phyloP scores from a whole-genome alignment of 1,140 invertebrate species.

The Megalopta genalis region DNA sequence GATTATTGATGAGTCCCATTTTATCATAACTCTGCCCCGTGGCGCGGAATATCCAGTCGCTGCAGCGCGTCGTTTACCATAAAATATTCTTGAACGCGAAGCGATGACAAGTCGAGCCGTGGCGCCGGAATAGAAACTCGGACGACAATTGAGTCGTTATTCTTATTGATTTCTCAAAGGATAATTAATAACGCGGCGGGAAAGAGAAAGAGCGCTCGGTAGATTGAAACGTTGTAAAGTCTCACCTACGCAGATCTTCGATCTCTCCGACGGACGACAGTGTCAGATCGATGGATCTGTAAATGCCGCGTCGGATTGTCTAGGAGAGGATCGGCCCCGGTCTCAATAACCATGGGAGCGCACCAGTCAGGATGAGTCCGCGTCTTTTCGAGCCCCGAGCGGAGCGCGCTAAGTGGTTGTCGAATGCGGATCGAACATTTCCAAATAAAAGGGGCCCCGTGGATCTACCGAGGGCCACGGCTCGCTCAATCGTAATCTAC shows the following conservation, averaged over 20 bases:
- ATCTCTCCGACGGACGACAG: conserved; percentile 50
- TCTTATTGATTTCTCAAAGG: conserved; percentile 42
- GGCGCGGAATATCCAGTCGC: not conserved
- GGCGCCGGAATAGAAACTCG: not conserved
- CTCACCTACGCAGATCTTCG: conserved; percentile 43
- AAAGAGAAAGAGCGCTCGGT: not conserved
- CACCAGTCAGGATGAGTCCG: conserved; percentile 65
- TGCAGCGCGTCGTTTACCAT: not conserved
- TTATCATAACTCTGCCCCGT: not conserved
- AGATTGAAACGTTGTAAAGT: conserved; percentile 61
- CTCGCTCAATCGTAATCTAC: conserved; percentile 20
- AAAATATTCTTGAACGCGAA: not conserved
- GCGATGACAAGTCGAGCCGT: conserved; percentile 7
- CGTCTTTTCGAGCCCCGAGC: conserved; percentile 43
- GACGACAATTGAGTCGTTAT: conserved; percentile 38
- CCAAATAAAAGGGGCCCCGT: conserved; percentile 43
- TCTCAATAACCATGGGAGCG: conserved; percentile 53
- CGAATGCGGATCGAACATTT: conserved; percentile 56
- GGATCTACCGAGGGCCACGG: conserved; percentile 1
- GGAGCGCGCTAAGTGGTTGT: conserved; percentile 45
- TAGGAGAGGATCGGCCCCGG: conserved; percentile 50
- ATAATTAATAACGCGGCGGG: conserved; percentile 59
- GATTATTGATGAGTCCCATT: not conserved
- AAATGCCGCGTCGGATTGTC: conserved; percentile 65
- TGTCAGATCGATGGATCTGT: conserved; percentile 65